Evolutionary conservation across 1,140 invertebrate species (phyloP), one percentile per base, ranked within the genome.

Genomic region (Cotesia glomerata): DNA sequence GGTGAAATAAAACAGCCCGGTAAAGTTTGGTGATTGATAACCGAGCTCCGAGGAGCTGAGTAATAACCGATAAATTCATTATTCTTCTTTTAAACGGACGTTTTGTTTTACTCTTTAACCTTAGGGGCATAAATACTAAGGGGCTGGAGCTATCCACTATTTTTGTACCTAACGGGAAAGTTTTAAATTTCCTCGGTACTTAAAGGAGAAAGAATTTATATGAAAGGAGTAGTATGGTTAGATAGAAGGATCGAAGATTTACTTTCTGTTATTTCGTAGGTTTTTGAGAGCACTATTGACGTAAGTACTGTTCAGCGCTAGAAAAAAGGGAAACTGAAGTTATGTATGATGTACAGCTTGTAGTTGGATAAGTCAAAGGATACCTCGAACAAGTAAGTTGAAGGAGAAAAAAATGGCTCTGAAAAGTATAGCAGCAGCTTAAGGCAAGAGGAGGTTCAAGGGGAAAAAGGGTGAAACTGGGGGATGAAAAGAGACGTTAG

Each of bases 281-380:
- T 16, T 62, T 34, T 62, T 35, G 59, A 62, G 59, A 13, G 26
- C n/a, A 62, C 9, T 14, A 62, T 62, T 62, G 59, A 62, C 34
- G 59, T 62, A 36, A 62, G 59, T 62, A 35, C 9, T 62, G 2
- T 11, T 35, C 32, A 36, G 59, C 7, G 8, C 59, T 64, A 49
- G 35, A 14, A 18, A 18, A 64, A 64, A 45, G 49, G 45, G 62
- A 64, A 35, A 64, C n/a, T 64, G 36, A 8, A 14, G 34, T n/a
- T n/a, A 39, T 35, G 32, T 16, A 11, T 34, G 39, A 11, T 45
- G 39, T 45, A 7, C 39, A 45, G 11, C 39, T 45, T 45, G 39
- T 45, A 45, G 39, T 45, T 35, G 45, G 58, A 32, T 3, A 62
- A 59, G 52, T 58, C 63, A 72, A 75, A 69, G 45, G 70, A 61